Evolutionary conservation across 1,140 invertebrate genomes (phyloP).

Genomic region (Asbolus verrucosus): DNA sequence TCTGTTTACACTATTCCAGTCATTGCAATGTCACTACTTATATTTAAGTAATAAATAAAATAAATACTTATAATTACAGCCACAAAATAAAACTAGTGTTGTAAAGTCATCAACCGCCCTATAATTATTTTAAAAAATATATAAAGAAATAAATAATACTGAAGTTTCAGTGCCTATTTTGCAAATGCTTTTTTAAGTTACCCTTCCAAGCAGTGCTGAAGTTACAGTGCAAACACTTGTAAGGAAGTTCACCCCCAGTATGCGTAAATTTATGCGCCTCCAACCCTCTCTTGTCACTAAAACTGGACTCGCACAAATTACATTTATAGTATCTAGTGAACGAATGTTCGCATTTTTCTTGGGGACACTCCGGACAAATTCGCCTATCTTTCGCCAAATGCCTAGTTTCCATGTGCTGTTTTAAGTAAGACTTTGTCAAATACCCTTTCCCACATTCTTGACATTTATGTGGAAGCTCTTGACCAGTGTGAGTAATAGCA

Average conservation of each 20-base stretch:
- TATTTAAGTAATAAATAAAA: no score
- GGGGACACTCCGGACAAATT: not conserved
- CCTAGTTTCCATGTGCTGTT: slow-evolving; percentile 7
- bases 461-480: slow-evolving; percentile 16
- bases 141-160: not conserved
- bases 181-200: not conserved
- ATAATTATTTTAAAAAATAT: no score
- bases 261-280: slow-evolving; percentile 2
- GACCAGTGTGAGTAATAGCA: not conserved
- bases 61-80: no score
- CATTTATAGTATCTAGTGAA: slow-evolving; percentile 8
- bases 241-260: slow-evolving; percentile 11
- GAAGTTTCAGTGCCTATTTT: slow-evolving; percentile 16
- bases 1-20: no score
- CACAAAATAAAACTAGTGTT: no score
- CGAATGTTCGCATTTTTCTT: not conserved
- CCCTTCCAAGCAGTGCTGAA: slow-evolving; percentile 18
- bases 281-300: slow-evolving; percentile 8
- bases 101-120: no score
- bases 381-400: not conserved
- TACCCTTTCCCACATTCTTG: not conserved
- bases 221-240: not conserved
- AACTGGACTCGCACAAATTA: slow-evolving; percentile 8
- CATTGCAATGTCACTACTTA: no score
- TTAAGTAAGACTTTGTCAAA: slow-evolving; percentile 10